A percentile compares a stretch with the other conserved stretches of the same genome.
Evolutionary conservation across 2,888 invertebrate species (phyloP).

Genomic region (Tuberolachnus salignus): DNA sequence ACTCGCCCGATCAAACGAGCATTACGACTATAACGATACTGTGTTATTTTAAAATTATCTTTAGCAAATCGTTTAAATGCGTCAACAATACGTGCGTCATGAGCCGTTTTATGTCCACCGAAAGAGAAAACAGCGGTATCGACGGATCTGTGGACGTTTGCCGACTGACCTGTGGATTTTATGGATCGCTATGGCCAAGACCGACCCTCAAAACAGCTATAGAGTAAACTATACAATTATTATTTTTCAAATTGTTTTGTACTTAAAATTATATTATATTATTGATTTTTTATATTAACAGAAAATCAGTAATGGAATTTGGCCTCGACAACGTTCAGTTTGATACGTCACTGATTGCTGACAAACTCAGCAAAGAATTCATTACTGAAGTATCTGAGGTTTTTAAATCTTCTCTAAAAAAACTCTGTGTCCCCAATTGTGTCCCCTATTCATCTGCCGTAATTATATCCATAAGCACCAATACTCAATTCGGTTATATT

Average conservation of each 20-base stretch:
- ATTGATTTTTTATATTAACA: not conserved
- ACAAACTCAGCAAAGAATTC: conserved; percentile 63
- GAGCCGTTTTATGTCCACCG: not conserved
- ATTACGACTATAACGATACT: not conserved
- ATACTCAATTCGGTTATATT: conserved; percentile 65
- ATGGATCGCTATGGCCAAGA: conserved; percentile 75
- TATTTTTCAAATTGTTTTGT: not conserved
- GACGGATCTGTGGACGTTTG: conserved; percentile 68
- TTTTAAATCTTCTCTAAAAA: conserved; percentile 67
- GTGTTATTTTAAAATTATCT: not conserved
- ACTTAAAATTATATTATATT: not conserved
- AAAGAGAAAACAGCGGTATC: conserved; percentile 14
- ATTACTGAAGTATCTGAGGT: conserved; percentile 67
- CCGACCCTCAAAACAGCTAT: conserved; percentile 65
- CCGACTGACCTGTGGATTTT: conserved; percentile 72
- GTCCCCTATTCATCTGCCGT: conserved; percentile 65
- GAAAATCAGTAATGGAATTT: conserved; percentile 39
- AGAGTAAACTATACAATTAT: conserved; percentile 57
- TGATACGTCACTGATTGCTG: conserved; percentile 66
- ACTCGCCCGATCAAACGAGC: too few species aligned
- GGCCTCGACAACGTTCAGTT: conserved; percentile 64
- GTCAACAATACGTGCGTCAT: conserved; percentile 36
- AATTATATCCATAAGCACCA: conserved; percentile 68
- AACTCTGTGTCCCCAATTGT: conserved; percentile 68
- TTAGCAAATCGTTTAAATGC: conserved; percentile 33